Percentiles rank a stretch among this genome's conserved stretches.
phyloP scores from a whole-genome alignment of 2,113 vertebrate species.

The Caloenas nicobarica region DNA sequence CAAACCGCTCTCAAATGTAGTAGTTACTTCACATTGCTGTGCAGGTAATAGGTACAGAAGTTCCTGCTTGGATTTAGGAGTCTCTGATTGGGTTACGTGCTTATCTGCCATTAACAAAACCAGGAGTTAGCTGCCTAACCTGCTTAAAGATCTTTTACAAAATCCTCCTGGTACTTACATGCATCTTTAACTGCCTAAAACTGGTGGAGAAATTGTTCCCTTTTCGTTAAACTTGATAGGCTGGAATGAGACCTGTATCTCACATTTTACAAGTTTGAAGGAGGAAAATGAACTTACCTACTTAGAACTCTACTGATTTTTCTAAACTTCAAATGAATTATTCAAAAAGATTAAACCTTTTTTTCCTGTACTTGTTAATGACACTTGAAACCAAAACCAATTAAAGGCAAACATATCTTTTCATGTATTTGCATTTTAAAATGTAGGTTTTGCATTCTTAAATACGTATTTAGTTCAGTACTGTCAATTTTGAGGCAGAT shows the following conservation, averaged over 20 bases:
- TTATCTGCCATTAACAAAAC: neutral
- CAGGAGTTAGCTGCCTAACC: neutral
- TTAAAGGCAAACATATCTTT: neutral
- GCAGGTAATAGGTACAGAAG: neutral
- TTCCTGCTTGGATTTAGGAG: neutral
- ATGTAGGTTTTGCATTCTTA: neutral
- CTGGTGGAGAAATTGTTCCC: neutral
- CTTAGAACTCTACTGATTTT: neutral
- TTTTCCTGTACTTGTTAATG: neutral
- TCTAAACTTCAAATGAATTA: neutral
- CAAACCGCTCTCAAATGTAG: neutral
- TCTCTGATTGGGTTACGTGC: constrained; percentile 24
- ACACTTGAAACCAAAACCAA: neutral
- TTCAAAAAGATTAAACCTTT: neutral
- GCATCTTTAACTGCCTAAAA: neutral
- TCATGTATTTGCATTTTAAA: neutral
- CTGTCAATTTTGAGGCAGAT: neutral
- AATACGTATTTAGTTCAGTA: neutral
- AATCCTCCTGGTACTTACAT: constrained; percentile 20
- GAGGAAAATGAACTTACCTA: neutral
- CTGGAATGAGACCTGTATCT: neutral
- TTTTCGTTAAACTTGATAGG: neutral
- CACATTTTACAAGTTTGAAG: neutral
- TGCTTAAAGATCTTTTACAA: constrained; percentile 5
- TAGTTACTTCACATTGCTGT: neutral